These are phyloP conservation scores for Imbricaverruca yamaguchii DNA, from an alignment of 2,888 invertebrate species.

Conservation along the genomic window DNA sequence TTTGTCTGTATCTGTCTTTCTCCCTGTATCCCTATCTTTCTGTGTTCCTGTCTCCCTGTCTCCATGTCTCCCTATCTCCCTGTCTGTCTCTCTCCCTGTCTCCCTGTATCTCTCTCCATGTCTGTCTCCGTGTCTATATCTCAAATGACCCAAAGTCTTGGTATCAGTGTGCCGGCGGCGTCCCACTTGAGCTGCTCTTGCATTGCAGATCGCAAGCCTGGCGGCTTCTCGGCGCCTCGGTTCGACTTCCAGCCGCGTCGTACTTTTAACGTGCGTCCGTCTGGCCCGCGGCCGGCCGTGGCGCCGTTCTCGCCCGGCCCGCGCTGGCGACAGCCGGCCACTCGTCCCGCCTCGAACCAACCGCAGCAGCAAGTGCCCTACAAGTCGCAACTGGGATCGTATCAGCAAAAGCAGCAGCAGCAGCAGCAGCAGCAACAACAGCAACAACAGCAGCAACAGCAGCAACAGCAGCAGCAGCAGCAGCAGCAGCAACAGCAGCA, in stretches of 20 bases:
- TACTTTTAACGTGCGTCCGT: background rate
- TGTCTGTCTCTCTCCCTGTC: no score
- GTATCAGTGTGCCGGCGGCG: no score
- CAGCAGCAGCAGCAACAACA: background rate
- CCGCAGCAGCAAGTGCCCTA: background rate
- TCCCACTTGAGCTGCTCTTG: no score
- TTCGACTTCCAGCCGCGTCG: constrained; percentile 1
- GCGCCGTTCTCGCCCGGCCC: background rate
- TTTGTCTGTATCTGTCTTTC: no score
- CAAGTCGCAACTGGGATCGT: background rate
- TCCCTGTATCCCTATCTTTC: no score
- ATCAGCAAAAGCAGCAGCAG: background rate
- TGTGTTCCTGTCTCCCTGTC: no score
- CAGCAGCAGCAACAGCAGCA: no score
- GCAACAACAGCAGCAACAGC: background rate
- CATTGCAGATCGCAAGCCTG: background rate
- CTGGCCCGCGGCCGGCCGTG: background rate
- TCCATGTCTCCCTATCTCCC: no score
- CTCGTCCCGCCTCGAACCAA: background rate
- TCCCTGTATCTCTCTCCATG: no score
- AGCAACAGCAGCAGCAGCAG: no score
- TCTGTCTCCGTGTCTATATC: no score
- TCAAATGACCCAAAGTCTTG: no score
- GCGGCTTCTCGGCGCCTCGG: background rate
- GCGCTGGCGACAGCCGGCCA: background rate